Conservation (phyloP, 2,888 invertebrate genomes). For the Diachrysia chrysitis region DNA sequence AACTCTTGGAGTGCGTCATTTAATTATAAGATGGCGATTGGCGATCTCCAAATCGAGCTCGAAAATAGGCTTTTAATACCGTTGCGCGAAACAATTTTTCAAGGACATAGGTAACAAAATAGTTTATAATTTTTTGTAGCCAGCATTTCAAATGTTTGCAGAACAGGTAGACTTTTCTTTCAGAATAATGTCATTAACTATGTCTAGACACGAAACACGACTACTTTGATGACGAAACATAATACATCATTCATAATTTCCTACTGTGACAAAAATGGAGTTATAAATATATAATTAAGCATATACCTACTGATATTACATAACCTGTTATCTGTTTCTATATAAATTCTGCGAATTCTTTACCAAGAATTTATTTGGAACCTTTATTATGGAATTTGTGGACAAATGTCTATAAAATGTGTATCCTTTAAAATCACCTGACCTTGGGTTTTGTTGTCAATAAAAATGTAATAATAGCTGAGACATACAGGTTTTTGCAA, state of each 20-base stretch:
- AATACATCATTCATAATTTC: constrained; percentile 13
- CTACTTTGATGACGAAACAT: not conserved
- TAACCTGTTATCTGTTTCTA: constrained; percentile 27
- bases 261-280: constrained; percentile 13
- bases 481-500: not conserved
- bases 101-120: too few species aligned
- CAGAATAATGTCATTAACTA: not conserved
- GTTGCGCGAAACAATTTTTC: too few species aligned
- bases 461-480: not conserved
- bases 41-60: too few species aligned
- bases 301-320: not conserved
- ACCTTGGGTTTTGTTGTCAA: not conserved
- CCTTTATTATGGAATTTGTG: constrained; percentile 7
- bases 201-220: not conserved
- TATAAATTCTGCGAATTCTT: constrained; percentile 26
- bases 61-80: too few species aligned
- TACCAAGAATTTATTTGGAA: constrained; percentile 10
- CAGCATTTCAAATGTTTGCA: too few species aligned
- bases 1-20: too few species aligned
- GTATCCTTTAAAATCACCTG: not conserved
- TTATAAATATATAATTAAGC: constrained; percentile 8
- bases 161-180: not conserved
- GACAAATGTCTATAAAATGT: too few species aligned
- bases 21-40: too few species aligned
- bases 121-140: too few species aligned